Base-by-base conservation (phyloP, 2,113 vertebrate genomes). In the Malurus alboscapulatus region DNA sequence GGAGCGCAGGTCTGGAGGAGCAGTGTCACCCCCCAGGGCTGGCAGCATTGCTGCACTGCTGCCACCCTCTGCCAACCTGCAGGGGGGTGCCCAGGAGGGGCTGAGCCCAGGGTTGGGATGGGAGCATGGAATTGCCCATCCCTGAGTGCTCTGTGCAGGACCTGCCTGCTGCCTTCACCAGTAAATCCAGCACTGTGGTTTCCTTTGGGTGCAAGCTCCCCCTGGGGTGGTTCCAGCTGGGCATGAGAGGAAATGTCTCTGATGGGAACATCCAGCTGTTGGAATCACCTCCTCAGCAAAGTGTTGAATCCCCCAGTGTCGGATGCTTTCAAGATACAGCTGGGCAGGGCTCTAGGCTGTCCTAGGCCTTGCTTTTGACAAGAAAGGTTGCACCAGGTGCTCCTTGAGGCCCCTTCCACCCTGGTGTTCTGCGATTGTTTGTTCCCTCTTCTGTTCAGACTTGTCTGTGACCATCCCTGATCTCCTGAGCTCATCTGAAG, bases 31-130 rank as follows among this genome's bases (percentile, higher is more conserved):
- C 47, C 0, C 19, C 4, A 14, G 79, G 21, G 44, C 29, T 25
- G 84, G 92, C 84, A 92, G 95, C 94, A 96, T 97, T 94, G 77
- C 74, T 87, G 97, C 97, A 97, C 97, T 97, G 92, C 97, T 97
- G 96, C 97, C 95, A 78, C 38, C 48, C 93, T 92, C 87, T 96
- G 96, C 97, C 90, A 96, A 20, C 27, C 19, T 53, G 95, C 54
- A 88, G 96, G 66, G 88, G 97, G 97, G 97, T 48, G 48, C 59
- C 97, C 79, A 90, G 95, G 78, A 96, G 93, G 59, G 87, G 59
- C 51, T 36, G 96, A 93, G 85, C 45, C 45, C 45, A 21, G 38
- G 62, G 77, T 54, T 75, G 77, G 32, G 68, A 1, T 1, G 25
- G 32, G 26, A 20, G 27, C 20, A 4, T 0, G 0, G 74, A 54